Conservation (phyloP, 2,797 vertebrate species). For the Parauchenoglanis ngamensis region DNA sequence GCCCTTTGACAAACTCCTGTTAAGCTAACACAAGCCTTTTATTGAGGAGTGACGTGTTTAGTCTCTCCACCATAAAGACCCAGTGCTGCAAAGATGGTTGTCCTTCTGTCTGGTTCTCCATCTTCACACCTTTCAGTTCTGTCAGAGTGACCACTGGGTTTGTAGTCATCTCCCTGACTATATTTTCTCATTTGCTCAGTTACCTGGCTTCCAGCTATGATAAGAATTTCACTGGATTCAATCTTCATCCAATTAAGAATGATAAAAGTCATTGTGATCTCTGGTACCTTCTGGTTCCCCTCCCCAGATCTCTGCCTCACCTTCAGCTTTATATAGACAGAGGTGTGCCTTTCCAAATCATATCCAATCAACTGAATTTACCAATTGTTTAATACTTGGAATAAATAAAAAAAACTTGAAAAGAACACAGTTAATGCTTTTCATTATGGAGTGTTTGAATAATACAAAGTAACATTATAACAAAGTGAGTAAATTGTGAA, state of each 20-base stretch:
- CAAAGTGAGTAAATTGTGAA: neutral
- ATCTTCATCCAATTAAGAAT: neutral
- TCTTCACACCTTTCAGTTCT: neutral
- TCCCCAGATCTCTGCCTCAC: neutral
- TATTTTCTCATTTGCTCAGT: neutral
- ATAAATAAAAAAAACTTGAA: neutral
- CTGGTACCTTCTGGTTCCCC: neutral
- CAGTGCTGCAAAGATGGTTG: neutral
- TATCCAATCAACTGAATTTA: neutral
- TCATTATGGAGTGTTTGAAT: neutral
- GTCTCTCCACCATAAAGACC: neutral
- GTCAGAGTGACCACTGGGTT: neutral
- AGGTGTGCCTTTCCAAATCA: too few relatives aligned
- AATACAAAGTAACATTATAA: neutral
- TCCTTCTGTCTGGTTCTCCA: neutral
- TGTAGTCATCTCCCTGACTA: neutral
- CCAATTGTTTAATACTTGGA: neutral
- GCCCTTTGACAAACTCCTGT: neutral
- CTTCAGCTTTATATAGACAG: neutral
- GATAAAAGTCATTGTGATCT: neutral
- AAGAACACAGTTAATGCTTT: neutral
- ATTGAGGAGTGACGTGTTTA: neutral
- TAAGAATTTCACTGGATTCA: neutral
- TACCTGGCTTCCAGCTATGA: neutral
- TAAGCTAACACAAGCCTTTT: neutral